phyloP scores from a whole-genome alignment of 2,888 invertebrate genomes.

The Oxystoma pomonae region DNA sequence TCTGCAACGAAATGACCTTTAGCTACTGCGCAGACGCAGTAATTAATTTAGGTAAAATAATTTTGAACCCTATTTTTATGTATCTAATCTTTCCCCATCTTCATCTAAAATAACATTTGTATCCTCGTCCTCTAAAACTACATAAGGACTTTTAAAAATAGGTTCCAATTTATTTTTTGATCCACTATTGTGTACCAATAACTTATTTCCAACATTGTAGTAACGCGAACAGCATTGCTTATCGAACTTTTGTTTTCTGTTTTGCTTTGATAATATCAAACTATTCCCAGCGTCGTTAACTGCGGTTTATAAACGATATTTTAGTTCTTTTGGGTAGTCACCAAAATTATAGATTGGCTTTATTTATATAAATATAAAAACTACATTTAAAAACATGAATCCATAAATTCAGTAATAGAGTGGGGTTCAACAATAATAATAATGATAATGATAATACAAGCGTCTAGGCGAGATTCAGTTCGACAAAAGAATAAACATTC shows the following conservation, averaged over 20 bases:
- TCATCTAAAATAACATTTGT: background rate
- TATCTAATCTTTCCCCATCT: background rate
- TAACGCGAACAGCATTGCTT: constrained; percentile 4
- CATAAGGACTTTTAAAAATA: background rate
- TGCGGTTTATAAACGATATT: background rate
- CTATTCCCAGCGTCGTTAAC: background rate
- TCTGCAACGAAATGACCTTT: too few relatives aligned
- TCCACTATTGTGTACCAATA: background rate
- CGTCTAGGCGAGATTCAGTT: too few relatives aligned
- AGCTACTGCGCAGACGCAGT: too few relatives aligned
- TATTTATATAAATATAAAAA: too few relatives aligned
- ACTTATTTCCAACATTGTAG: constrained; percentile 2
- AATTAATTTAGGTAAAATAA: background rate
- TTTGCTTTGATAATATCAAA: background rate
- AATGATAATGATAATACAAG: too few relatives aligned
- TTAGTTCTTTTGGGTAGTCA: constrained; percentile 1
- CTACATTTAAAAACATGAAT: too few relatives aligned
- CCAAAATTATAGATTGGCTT: too few relatives aligned
- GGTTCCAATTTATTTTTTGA: background rate
- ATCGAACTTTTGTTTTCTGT: constrained; percentile 1
- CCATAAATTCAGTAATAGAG: too few relatives aligned
- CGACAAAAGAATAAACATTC: too few relatives aligned
- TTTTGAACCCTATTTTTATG: background rate
- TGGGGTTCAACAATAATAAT: too few relatives aligned
- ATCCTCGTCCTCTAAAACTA: background rate